Conservation (phyloP, 2,797 vertebrate genomes). For the Helarctos malayanus region DNA sequence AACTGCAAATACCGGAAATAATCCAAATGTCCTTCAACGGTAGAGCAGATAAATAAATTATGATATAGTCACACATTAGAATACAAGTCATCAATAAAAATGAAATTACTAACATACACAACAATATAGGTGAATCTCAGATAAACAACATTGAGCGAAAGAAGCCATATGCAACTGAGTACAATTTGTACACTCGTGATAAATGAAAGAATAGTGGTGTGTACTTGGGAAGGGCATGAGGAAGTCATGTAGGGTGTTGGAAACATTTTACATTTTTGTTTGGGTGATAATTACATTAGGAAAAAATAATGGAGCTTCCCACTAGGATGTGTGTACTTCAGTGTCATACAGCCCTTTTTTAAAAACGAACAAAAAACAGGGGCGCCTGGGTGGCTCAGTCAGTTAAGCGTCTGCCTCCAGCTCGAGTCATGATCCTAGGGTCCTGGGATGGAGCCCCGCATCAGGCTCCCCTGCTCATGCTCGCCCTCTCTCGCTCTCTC, state of each 20-base stretch:
- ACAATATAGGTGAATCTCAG: not conserved
- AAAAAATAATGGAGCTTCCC: not conserved
- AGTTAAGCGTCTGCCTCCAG: not conserved
- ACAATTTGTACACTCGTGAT: not conserved
- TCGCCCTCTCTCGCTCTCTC: not conserved
- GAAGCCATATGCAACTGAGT: not conserved
- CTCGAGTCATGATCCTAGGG: not conserved
- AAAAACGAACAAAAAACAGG: not conserved
- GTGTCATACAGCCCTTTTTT: not conserved
- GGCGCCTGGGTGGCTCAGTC: not conserved
- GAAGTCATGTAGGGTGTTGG: not conserved
- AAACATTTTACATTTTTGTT: not conserved
- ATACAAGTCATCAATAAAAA: conserved; percentile 3
- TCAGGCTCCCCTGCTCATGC: not conserved
- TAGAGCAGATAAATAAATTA: not conserved
- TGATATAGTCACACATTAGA: not conserved
- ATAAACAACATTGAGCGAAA: not conserved
- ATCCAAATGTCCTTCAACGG: not conserved
- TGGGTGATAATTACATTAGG: not conserved
- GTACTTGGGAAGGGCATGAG: not conserved
- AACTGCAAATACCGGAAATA: conserved; percentile 27
- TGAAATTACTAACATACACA: not conserved
- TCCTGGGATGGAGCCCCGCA: not conserved
- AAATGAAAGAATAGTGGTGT: not conserved
- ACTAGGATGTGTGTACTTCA: not conserved